A percentile compares a stretch with the other conserved stretches of the same genome.
Conservation (phyloP, 1,140 invertebrate species). For the Himalopsyche phryganea region DNA sequence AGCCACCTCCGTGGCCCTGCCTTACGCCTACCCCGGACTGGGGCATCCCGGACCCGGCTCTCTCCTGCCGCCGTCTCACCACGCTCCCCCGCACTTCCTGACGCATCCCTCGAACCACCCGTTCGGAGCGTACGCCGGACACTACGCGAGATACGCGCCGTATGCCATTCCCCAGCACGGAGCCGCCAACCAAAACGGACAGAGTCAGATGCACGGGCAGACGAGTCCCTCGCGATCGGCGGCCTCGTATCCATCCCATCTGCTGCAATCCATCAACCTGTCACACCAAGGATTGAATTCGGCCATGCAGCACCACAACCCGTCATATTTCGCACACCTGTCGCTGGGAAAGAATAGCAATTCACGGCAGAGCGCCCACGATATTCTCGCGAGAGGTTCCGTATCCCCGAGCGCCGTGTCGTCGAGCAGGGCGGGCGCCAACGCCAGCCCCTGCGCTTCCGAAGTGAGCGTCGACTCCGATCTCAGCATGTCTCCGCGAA, state of each 20-base stretch:
- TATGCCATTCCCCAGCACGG: constrained; percentile 37
- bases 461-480: constrained; percentile 34
- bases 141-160: constrained; percentile 45
- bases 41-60: constrained; percentile 49
- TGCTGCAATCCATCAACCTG: constrained; percentile 28
- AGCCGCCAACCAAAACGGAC: constrained; percentile 24
- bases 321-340: constrained; percentile 9
- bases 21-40: constrained; percentile 54
- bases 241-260: constrained; percentile 29
- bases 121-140: constrained; percentile 36
- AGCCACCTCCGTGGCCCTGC: constrained; percentile 62
- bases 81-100: constrained; percentile 49
- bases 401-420: constrained; percentile 26
- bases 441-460: constrained; percentile 30
- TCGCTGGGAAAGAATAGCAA: constrained; percentile 9
- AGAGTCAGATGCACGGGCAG: neutral
- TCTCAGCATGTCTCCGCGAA: constrained; percentile 24
- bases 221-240: constrained; percentile 4
- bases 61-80: constrained; percentile 44
- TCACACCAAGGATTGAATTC: constrained; percentile 26
- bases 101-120: constrained; percentile 42
- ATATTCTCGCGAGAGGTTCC: constrained; percentile 17
- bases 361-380: constrained; percentile 9
- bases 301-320: constrained; percentile 13
- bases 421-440: constrained; percentile 24